Evolutionary conservation across 2,888 invertebrate genomes (phyloP).

Genomic region (Cryptocephalus moraei): DNA sequence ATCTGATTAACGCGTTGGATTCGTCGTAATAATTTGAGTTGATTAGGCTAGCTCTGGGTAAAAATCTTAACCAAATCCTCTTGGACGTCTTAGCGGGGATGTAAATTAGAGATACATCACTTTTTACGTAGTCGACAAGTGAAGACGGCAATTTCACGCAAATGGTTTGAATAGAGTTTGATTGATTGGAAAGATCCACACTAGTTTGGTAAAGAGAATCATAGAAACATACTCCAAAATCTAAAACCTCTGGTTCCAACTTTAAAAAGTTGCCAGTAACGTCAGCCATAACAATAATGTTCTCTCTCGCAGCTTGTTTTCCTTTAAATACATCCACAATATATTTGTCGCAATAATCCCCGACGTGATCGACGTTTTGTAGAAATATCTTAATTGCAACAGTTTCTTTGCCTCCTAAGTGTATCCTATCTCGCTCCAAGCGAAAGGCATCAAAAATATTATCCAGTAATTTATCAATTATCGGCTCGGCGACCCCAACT

Average conservation of each 20-base stretch:
- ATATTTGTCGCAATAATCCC: background rate
- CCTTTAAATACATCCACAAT: background rate
- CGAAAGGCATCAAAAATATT: too few species aligned
- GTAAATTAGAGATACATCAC: background rate
- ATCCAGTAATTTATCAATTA: too few species aligned
- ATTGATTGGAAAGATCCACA: conserved; percentile 14
- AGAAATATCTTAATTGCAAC: background rate
- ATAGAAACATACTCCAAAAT: conserved; percentile 17
- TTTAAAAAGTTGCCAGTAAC: conserved; percentile 17
- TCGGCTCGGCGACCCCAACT: too few species aligned
- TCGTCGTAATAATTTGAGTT: background rate
- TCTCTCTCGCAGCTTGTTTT: background rate
- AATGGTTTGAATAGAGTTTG: background rate
- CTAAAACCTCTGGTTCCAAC: conserved; percentile 13
- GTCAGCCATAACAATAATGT: conserved; percentile 13
- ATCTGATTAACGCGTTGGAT: background rate
- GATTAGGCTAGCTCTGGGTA: background rate
- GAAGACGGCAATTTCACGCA: background rate
- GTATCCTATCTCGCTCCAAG: too few species aligned
- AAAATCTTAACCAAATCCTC: background rate
- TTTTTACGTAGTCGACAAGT: background rate
- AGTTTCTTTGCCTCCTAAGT: too few species aligned
- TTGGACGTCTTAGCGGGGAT: background rate
- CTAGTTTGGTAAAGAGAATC: conserved; percentile 17
- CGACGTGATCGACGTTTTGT: background rate